Percentiles rank a stretch among this genome's conserved stretches.
phyloP scores from a whole-genome alignment of 2,888 invertebrate genomes.

The Gastrophysa polygoni region DNA sequence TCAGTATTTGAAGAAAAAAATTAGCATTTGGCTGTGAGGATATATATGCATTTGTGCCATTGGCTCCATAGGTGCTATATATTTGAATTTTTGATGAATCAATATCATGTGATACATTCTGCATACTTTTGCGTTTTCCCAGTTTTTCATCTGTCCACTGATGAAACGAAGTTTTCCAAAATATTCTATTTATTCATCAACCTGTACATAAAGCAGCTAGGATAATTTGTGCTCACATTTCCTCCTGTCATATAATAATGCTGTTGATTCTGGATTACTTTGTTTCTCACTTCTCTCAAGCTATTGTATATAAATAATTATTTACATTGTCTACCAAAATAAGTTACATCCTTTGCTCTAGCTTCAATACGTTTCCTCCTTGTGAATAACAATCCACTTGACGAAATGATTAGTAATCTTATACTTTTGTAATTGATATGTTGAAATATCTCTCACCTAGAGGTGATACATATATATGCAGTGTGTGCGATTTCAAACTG shows the following conservation, averaged over 20 bases:
- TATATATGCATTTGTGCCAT: constrained; percentile 59
- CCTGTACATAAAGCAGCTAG: neutral
- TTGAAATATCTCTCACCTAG: too few species aligned
- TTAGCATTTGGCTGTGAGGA: constrained; percentile 58
- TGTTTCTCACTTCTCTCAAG: constrained; percentile 11
- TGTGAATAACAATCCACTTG: too few species aligned
- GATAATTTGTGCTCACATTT: neutral
- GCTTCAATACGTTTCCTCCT: too few species aligned
- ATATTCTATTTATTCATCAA: neutral
- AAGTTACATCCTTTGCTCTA: too few species aligned
- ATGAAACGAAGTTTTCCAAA: constrained; percentile 14
- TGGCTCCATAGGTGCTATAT: constrained; percentile 55
- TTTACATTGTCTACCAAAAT: constrained; percentile 16
- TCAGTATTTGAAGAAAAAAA: constrained; percentile 53
- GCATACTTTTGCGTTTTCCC: constrained; percentile 40
- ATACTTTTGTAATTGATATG: too few species aligned
- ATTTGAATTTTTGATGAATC: constrained; percentile 45
- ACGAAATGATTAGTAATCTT: too few species aligned
- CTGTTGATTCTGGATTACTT: constrained; percentile 1
- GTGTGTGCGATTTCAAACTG: too few species aligned
- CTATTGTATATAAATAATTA: constrained; percentile 21
- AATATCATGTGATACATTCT: constrained; percentile 52
- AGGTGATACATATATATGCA: too few species aligned
- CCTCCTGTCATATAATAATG: neutral
- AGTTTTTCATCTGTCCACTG: constrained; percentile 20